These are phyloP conservation scores for Tuberolachnus salignus DNA, from an alignment of 2,888 invertebrate species.

Conservation along the genomic window DNA sequence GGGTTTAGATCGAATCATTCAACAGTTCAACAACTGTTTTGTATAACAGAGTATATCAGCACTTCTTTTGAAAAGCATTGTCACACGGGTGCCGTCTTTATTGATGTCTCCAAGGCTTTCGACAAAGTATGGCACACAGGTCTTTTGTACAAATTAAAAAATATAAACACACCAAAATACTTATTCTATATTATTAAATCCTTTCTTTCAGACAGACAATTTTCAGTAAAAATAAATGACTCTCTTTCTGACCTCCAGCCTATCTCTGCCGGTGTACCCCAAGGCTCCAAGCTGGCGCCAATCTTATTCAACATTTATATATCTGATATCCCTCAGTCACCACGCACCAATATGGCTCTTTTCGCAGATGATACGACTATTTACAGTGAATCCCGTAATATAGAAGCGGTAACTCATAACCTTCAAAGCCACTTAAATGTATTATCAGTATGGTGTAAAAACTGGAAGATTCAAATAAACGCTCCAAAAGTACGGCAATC, in stretches of 20 bases:
- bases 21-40: constrained; percentile 10
- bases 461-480: neutral
- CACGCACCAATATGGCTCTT: neutral
- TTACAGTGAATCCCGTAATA: neutral
- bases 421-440: neutral
- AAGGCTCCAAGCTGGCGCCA: too few species aligned
- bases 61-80: too few species aligned
- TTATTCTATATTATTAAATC: neutral
- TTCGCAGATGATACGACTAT: constrained; percentile 7
- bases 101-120: neutral
- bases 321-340: neutral
- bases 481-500: neutral
- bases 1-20: neutral
- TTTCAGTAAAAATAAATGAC: too few species aligned
- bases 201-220: neutral
- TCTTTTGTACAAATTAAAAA: neutral
- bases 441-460: neutral
- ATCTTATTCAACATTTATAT: too few species aligned
- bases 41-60: too few species aligned
- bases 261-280: too few species aligned
- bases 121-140: constrained; percentile 6
- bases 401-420: neutral
- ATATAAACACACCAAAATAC: neutral
- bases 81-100: neutral
- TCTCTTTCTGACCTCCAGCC: neutral